A percentile compares a stretch with the other conserved stretches of the same genome.
Evolutionary conservation across 2,113 vertebrate species (phyloP).

Genomic region (Galemys pyrenaicus): DNA sequence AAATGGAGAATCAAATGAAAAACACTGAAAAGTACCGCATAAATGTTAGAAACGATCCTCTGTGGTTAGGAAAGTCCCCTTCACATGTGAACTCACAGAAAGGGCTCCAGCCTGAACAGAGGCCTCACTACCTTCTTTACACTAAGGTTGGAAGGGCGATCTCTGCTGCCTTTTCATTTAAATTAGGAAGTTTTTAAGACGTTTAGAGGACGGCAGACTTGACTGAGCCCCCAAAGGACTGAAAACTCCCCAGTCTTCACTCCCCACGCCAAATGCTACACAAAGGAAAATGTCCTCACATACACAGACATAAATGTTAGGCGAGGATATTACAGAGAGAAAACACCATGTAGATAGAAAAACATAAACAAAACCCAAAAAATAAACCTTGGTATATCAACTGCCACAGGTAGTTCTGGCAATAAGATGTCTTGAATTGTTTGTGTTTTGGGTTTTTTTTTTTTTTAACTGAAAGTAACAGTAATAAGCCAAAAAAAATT

Average conservation of each 20-base stretch:
- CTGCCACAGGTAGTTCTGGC: not conserved
- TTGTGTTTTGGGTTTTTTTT: not conserved
- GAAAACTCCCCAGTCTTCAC: not conserved
- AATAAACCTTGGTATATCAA: not conserved
- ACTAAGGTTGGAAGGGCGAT: not conserved
- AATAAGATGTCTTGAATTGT: slow-evolving; percentile 3
- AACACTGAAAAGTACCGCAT: not conserved
- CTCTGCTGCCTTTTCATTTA: slow-evolving; percentile 1
- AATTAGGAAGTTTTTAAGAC: slow-evolving; percentile 23
- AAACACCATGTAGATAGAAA: not conserved
- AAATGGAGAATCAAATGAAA: not conserved
- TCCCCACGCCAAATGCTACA: not conserved
- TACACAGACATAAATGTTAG: not conserved
- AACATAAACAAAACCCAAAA: not conserved
- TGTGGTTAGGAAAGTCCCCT: not conserved
- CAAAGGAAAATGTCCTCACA: not conserved
- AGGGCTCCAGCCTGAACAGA: not conserved
- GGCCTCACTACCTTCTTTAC: not conserved
- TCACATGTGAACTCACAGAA: not conserved
- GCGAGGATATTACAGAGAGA: not conserved
- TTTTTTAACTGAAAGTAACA: slow-evolving; percentile 9
- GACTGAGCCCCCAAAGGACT: not conserved
- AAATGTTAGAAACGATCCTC: not conserved
- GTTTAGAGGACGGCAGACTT: not conserved
- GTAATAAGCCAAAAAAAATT: slow-evolving; percentile 42